A percentile compares a stretch with the other conserved stretches of the same genome.
Conservation (phyloP, 2,797 vertebrate species). For the Clamator glandarius region DNA sequence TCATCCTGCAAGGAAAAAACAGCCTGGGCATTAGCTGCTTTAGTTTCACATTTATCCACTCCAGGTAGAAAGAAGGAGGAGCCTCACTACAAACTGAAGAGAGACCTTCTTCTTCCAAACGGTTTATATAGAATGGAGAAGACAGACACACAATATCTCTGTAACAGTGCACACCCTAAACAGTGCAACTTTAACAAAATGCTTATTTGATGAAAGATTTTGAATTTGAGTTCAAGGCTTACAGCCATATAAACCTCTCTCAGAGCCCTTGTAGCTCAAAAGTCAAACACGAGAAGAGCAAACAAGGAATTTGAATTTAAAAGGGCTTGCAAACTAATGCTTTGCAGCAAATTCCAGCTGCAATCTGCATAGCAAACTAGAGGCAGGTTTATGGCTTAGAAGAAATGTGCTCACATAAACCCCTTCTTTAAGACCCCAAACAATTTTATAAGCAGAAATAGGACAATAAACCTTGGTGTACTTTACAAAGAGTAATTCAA, state of each 20-base stretch:
- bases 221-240: not conserved
- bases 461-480: not conserved
- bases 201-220: not conserved
- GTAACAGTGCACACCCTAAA: not conserved
- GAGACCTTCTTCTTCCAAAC: not conserved
- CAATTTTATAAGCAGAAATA: not conserved
- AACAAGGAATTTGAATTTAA: not conserved
- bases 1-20: conserved; percentile 86
- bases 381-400: not conserved
- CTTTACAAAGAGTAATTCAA: not conserved
- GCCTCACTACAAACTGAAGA: not conserved
- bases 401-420: not conserved
- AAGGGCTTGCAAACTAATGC: not conserved
- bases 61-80: not conserved
- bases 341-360: not conserved
- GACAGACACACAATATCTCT: not conserved
- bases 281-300: not conserved
- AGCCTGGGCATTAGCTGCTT: conserved; percentile 8
- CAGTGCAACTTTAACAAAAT: not conserved
- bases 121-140: not conserved
- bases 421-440: not conserved
- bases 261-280: not conserved
- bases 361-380: not conserved
- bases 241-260: not conserved
- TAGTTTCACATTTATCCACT: not conserved